A percentile compares a stretch with the other conserved stretches of the same genome.
These are phyloP conservation scores for Ormyrus thymus DNA, from an alignment of 2,888 invertebrate genomes.

Conservation along the genomic window DNA sequence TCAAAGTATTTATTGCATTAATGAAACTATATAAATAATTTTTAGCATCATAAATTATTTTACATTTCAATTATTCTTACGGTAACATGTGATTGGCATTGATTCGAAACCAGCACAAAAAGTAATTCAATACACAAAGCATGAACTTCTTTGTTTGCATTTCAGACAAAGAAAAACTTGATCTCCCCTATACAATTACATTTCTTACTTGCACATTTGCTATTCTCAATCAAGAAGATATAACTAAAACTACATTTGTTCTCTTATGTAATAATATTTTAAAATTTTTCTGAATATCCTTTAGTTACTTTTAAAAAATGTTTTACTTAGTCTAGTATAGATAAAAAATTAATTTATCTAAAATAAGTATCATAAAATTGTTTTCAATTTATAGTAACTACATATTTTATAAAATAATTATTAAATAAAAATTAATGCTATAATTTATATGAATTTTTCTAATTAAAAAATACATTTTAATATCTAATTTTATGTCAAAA, in stretches of 20 bases:
- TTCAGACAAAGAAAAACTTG: slow-evolving; percentile 65
- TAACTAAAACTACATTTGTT: background rate
- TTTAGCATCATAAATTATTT: too few species aligned
- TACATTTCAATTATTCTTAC: too few species aligned
- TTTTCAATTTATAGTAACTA: background rate
- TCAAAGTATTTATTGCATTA: too few species aligned
- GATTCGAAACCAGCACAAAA: slow-evolving; percentile 27
- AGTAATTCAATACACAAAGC: slow-evolving; percentile 47
- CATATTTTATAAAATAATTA: background rate
- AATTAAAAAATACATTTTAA: background rate
- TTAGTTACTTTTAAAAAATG: background rate
- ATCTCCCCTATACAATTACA: slow-evolving; percentile 62
- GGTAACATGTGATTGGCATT: slow-evolving; percentile 12
- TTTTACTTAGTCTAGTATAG: background rate
- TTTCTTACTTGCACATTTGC: slow-evolving; percentile 47
- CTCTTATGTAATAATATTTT: slow-evolving; percentile 12
- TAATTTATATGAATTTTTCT: background rate
- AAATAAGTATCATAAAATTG: background rate
- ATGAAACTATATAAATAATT: too few species aligned
- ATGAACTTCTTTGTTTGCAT: slow-evolving; percentile 61
- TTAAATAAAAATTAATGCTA: background rate
- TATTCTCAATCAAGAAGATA: slow-evolving; percentile 40
- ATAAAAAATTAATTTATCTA: background rate
- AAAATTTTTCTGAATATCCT: slow-evolving; percentile 1
- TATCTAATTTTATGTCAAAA: background rate